These are phyloP conservation scores for Heteromormyrus szaboi DNA, from an alignment of 2,797 vertebrate species.

Conservation along the genomic window DNA sequence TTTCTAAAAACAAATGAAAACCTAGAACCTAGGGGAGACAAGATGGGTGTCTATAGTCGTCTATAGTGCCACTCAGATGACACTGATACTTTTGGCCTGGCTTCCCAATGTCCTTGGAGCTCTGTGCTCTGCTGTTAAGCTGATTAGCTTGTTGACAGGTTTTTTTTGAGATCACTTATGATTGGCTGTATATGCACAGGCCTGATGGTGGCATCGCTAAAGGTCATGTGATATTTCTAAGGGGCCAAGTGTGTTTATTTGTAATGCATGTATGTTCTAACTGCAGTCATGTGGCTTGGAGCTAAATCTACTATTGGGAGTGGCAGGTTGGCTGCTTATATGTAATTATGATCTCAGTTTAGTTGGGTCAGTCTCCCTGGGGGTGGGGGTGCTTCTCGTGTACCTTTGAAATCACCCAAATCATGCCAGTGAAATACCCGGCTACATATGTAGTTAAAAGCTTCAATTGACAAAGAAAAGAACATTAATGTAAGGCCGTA, in stretches of 20 bases:
- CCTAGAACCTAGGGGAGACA: background rate
- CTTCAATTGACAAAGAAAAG: background rate
- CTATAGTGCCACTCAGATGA: background rate
- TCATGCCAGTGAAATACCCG: background rate
- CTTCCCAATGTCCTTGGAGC: conserved; percentile 26
- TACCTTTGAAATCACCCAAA: background rate
- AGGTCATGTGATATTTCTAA: conserved; percentile 18
- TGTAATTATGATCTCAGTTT: background rate
- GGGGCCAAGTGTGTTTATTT: background rate
- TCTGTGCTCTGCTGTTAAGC: conserved; percentile 29
- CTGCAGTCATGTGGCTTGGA: background rate
- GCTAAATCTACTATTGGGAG: background rate
- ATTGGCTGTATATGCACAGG: conserved; percentile 32
- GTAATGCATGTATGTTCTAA: background rate
- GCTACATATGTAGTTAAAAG: background rate
- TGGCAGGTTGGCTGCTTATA: background rate
- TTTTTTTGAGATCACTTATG: conserved; percentile 44
- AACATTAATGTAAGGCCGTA: background rate
- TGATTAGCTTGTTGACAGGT: conserved; percentile 41
- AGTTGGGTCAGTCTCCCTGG: background rate
- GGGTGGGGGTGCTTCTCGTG: background rate
- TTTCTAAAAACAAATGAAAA: conserved; percentile 20
- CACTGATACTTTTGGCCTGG: conserved; percentile 3
- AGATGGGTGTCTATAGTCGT: background rate
- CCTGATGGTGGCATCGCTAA: conserved; percentile 23